Percentiles rank a stretch among this genome's conserved stretches.
Evolutionary conservation across 2,797 vertebrate genomes (phyloP).

Genomic region (Enteromius mattozi): DNA sequence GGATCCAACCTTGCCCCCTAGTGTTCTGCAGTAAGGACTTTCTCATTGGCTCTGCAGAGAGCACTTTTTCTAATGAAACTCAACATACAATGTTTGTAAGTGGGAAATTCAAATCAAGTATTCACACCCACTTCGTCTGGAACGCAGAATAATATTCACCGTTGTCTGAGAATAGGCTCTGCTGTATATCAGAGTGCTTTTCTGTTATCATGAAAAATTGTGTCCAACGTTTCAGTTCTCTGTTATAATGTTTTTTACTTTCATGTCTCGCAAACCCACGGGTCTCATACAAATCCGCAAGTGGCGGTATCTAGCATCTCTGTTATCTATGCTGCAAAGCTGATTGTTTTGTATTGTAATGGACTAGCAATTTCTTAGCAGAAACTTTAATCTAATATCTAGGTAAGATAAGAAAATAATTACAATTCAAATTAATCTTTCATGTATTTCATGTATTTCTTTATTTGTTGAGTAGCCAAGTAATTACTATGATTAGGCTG

Average conservation of each 20-base stretch:
- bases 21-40: too few relatives aligned
- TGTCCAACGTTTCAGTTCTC: background rate
- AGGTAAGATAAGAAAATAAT: background rate
- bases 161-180: background rate
- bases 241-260: background rate
- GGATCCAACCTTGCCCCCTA: too few relatives aligned
- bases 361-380: background rate
- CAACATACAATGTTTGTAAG: background rate
- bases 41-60: background rate
- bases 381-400: background rate
- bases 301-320: background rate
- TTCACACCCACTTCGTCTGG: background rate
- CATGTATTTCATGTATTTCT: background rate
- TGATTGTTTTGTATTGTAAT: background rate
- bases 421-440: background rate
- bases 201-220: background rate
- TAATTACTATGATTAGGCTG: background rate
- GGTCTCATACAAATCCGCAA: background rate
- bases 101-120: background rate
- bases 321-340: background rate
- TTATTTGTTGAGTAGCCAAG: background rate
- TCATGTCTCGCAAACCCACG: background rate
- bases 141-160: background rate
- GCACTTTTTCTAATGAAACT: background rate
- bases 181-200: background rate